Conservation (phyloP, 2,888 invertebrate species). For the Philopedon plagiatum region DNA sequence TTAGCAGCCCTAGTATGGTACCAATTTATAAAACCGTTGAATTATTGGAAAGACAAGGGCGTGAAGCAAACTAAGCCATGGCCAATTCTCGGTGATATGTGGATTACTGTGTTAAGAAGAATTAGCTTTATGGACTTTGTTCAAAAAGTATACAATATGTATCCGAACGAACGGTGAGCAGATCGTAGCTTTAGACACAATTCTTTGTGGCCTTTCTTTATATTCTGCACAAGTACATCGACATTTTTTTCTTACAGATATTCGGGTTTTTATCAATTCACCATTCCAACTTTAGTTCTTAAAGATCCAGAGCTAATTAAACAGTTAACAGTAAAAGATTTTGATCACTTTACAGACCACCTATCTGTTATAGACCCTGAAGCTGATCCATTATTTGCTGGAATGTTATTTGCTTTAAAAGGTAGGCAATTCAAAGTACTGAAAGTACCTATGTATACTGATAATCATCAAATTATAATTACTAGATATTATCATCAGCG, state of each 20-base stretch:
- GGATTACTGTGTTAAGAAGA: conserved; percentile 35
- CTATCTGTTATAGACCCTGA: conserved; percentile 58
- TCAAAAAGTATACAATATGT: conserved; percentile 50
- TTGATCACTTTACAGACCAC: conserved; percentile 68
- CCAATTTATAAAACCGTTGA: conserved; percentile 26
- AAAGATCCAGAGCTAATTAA: conserved; percentile 74
- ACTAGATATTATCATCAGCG: no score
- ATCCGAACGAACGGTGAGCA: conserved; percentile 53
- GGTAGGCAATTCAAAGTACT: no score
- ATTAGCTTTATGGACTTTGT: conserved; percentile 49
- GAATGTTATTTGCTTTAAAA: conserved; percentile 61
- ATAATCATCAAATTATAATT: no score
- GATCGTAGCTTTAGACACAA: background rate
- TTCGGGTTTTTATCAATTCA: conserved; percentile 57
- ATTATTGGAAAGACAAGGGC: conserved; percentile 47
- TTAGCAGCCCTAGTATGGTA: conserved; percentile 33
- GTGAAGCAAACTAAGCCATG: conserved; percentile 48
- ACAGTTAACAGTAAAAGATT: conserved; percentile 73
- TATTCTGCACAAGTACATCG: no score
- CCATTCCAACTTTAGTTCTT: conserved; percentile 68
- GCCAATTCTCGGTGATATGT: conserved; percentile 50
- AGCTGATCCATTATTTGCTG: conserved; percentile 69
- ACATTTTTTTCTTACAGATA: conserved; percentile 58
- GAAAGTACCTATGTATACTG: no score
- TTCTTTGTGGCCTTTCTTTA: background rate